Evolutionary conservation across 2,888 invertebrate species (phyloP).

Genomic region (Platerodrilus igneus): DNA sequence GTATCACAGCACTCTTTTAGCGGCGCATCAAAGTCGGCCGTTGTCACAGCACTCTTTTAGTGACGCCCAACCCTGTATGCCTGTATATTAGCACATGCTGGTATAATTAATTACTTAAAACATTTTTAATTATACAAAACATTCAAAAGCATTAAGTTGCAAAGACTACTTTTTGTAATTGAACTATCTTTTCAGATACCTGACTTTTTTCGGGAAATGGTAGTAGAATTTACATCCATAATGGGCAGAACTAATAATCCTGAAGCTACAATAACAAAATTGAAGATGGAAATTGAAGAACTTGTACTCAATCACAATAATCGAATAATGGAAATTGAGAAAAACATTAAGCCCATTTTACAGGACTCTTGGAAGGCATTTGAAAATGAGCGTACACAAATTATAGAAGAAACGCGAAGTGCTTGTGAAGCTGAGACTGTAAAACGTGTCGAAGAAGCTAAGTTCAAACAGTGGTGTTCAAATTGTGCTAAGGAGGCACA

Average conservation of each 20-base stretch:
- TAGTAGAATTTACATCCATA: constrained; percentile 64
- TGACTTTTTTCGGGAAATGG: constrained; percentile 64
- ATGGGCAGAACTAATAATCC: constrained; percentile 53
- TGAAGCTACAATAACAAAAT: constrained; percentile 56
- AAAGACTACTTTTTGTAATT: no score
- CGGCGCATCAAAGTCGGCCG: no score
- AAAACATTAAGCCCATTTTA: constrained; percentile 42
- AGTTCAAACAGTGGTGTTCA: constrained; percentile 90
- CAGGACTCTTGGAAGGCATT: constrained; percentile 44
- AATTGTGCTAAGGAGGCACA: constrained; percentile 83
- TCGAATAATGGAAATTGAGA: constrained; percentile 61
- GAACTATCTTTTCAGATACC: constrained; percentile 58
- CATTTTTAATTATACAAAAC: no score
- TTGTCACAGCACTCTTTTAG: no score
- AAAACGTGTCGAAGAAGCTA: constrained; percentile 69
- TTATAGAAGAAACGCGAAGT: constrained; percentile 61
- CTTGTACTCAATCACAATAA: constrained; percentile 67
- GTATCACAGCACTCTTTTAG: no score
- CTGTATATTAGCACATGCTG: no score
- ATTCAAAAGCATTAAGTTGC: no score
- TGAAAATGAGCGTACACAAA: constrained; percentile 57
- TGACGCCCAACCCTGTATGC: no score
- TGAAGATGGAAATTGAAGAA: constrained; percentile 67
- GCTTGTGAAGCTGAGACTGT: constrained; percentile 66
- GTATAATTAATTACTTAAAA: no score